These are phyloP conservation scores for Microctenopoma steveboyesi DNA, from an alignment of 2,797 vertebrate species.

Conservation along the genomic window DNA sequence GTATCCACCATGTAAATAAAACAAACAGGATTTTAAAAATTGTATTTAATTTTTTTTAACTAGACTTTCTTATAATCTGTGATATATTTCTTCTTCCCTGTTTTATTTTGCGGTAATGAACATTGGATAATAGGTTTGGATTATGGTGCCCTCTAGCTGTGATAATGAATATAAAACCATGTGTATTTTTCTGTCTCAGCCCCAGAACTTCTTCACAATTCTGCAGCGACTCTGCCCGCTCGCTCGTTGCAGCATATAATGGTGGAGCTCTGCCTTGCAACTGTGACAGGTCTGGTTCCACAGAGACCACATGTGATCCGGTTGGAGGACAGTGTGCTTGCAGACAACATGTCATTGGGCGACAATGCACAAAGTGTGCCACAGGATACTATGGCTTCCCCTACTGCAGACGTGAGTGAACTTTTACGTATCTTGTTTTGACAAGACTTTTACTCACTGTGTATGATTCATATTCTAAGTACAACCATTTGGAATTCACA, in stretches of 20 bases:
- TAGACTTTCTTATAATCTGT: not conserved
- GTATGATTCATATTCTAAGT: too few species aligned
- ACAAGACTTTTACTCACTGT: not conserved
- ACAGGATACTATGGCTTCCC: constrained; percentile 93
- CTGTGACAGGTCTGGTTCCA: constrained; percentile 85
- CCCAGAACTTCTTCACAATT: constrained; percentile 83
- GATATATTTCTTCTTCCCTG: not conserved
- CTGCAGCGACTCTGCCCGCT: constrained; percentile 87
- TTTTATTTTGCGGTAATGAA: not conserved
- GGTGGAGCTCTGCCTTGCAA: constrained; percentile 88
- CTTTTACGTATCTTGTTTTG: not conserved
- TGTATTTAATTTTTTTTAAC: not conserved
- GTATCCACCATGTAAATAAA: constrained; percentile 58
- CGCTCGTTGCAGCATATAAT: constrained; percentile 88
- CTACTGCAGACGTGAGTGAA: constrained; percentile 88
- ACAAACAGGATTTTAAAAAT: constrained; percentile 13
- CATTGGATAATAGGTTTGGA: constrained; percentile 15
- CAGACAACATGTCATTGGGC: constrained; percentile 85
- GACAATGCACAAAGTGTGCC: constrained; percentile 88
- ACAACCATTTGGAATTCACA: not conserved
- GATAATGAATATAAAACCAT: not conserved
- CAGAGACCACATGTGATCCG: constrained; percentile 78
- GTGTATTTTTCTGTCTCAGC: constrained; percentile 73
- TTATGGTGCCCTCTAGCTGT: constrained; percentile 66
- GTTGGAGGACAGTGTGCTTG: constrained; percentile 91